Evolutionary conservation across 2,888 invertebrate genomes (phyloP).

Genomic region (Pheosia gnoma): DNA sequence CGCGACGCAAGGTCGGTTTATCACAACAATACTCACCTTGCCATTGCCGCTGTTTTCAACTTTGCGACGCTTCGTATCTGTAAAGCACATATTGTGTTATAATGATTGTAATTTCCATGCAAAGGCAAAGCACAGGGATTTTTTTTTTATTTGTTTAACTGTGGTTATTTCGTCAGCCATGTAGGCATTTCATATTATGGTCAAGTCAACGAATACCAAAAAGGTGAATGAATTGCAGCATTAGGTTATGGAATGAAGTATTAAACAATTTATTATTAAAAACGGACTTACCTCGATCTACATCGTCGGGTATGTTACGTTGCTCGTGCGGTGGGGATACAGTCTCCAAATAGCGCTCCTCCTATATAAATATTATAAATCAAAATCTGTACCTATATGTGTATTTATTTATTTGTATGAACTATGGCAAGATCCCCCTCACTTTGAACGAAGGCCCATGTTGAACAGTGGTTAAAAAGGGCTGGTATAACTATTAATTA

Average conservation of each 20-base stretch:
- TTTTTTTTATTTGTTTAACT: background rate
- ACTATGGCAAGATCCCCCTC: no score
- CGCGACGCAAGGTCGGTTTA: constrained; percentile 68
- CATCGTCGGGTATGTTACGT: constrained; percentile 79
- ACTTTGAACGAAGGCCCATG: no score
- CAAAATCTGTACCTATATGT: no score
- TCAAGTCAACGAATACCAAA: no score
- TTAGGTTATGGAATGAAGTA: no score
- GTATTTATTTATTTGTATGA: no score
- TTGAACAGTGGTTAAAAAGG: no score
- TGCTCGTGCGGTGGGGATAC: constrained; percentile 80
- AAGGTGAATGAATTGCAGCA: no score
- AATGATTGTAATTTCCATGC: background rate
- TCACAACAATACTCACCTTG: constrained; percentile 91
- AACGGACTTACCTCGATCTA: constrained; percentile 70
- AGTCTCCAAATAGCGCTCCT: constrained; percentile 78
- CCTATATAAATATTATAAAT: constrained; percentile 49
- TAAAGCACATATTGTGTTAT: constrained; percentile 34
- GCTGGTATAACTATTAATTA: no score
- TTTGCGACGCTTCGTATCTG: constrained; percentile 94
- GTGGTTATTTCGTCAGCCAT: background rate
- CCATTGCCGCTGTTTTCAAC: constrained; percentile 88
- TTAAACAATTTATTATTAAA: background rate
- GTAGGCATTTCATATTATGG: no score
- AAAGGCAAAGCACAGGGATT: background rate